Conservation (phyloP, 2,113 vertebrate genomes). For the Protobothrops flavoviridis region DNA sequence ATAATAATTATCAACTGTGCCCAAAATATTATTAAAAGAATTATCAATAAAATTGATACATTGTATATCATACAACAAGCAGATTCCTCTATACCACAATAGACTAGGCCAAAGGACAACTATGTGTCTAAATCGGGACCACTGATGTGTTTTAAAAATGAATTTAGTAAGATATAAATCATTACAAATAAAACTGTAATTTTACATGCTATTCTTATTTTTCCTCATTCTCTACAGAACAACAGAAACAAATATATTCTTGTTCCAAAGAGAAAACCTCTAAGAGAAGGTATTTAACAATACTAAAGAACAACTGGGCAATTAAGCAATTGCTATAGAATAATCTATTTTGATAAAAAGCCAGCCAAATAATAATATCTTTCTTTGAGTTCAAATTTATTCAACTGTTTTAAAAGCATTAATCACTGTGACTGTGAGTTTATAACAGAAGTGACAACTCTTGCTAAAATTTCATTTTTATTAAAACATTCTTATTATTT, state of each 20-base stretch:
- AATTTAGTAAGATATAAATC: neutral
- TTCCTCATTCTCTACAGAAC: neutral
- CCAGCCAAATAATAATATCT: constrained; percentile 41
- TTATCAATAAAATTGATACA: constrained; percentile 14
- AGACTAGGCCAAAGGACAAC: neutral
- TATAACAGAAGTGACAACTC: neutral
- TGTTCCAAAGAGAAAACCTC: constrained; percentile 10
- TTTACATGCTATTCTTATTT: neutral
- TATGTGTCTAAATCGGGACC: constrained; percentile 25
- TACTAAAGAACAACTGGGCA: constrained; percentile 2
- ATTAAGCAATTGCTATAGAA: constrained; percentile 19
- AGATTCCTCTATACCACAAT: constrained; percentile 32
- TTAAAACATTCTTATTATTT: neutral
- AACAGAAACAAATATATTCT: neutral
- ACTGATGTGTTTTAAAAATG: neutral
- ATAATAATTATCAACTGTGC: constrained; percentile 33
- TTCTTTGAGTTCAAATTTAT: constrained; percentile 26
- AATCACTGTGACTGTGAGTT: neutral
- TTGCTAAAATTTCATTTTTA: neutral
- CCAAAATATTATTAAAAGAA: constrained; percentile 16
- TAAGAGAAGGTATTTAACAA: neutral
- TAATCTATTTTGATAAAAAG: neutral
- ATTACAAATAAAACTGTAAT: neutral
- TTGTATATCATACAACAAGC: constrained; percentile 47
- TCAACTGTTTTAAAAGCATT: constrained; percentile 27